Base-by-base conservation (phyloP, 35 echinoderm and acorn worm species). In the Amphiura filiformis region DNA sequence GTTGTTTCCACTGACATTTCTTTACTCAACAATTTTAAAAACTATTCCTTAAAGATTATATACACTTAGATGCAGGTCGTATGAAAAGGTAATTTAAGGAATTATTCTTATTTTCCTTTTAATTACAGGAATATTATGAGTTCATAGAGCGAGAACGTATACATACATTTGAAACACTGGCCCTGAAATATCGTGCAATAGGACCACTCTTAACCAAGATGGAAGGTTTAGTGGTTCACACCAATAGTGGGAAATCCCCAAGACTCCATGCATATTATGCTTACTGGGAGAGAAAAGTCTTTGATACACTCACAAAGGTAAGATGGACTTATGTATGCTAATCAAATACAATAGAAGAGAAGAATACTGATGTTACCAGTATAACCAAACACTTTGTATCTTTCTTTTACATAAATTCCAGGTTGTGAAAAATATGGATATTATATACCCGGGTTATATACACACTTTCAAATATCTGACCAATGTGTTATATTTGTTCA, bases 191-290 rank as follows among this genome's bases (percentile, higher is more conserved):
- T 39, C 93, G 96, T 40, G 96, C 96, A 41, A 99, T 99, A 41
- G 96, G 96, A 36, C 96, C 96, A 0, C 84, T 99, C 0, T 81
- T 99, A 12, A 99, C 96, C 87, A 99, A 99, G 87, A 99, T 99
- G 96, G 96, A 99, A 57, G 96, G 96, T 18, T 82, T 99, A 35
- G 96, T 99, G 4, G 96, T 93, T 15, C 96, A 98, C 79, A 99
- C 93, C 18, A 99, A 94, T 79, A 94, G 93, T 28, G 96, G 96
- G 4, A 94, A 83, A 83, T 99, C 96, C 92, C 93, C 26, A 15
- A 38, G 90, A 38, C 88, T 99, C 0, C 86, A 87, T 52, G 89
- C 93, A 17, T 99, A 99, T 87, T 99, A 99, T 88, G 86, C 86
- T 14, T 91, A 92, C 77, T 99, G 96, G 96, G 93, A 95, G 61